A percentile compares a stretch with the other conserved stretches of the same genome.
Evolutionary conservation across 2,888 invertebrate genomes (phyloP).

Genomic region (Thalpophila matura): DNA sequence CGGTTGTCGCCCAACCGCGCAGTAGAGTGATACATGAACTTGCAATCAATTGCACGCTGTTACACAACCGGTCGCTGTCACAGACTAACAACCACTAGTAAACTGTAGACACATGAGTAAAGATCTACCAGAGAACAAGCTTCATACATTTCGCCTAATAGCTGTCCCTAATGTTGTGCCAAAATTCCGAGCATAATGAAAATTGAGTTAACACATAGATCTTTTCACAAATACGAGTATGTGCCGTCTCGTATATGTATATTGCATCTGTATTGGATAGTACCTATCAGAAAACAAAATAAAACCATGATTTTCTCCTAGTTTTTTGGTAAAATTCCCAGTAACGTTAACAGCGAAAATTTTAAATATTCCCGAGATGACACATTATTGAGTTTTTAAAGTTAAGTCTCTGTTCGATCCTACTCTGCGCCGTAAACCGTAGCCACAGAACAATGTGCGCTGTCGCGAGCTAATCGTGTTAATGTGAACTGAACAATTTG

Average conservation of each 20-base stretch:
- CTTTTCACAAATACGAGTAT: too few relatives aligned
- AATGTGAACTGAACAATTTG: slow-evolving; percentile 22
- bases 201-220: too few relatives aligned
- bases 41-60: slow-evolving; percentile 47
- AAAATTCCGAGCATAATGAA: too few relatives aligned
- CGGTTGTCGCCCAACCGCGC: slow-evolving; percentile 28
- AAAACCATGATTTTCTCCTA: too few relatives aligned
- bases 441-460: slow-evolving; percentile 15
- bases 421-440: slow-evolving; percentile 13
- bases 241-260: too few relatives aligned
- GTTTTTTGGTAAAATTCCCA: too few relatives aligned
- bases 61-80: slow-evolving; percentile 33
- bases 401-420: slow-evolving; percentile 4
- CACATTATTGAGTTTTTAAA: too few relatives aligned
- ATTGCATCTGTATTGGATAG: too few relatives aligned
- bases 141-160: neutral
- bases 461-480: slow-evolving; percentile 15
- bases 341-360: too few relatives aligned
- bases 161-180: too few relatives aligned
- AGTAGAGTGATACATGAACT: slow-evolving; percentile 36
- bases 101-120: slow-evolving; percentile 4
- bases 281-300: too few relatives aligned
- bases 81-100: slow-evolving; percentile 1
- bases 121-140: neutral
- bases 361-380: too few relatives aligned